Percentiles rank a stretch among this genome's conserved stretches.
Evolutionary conservation across 2,797 vertebrate species (phyloP).

Genomic region (Neopelma chrysocephalum): DNA sequence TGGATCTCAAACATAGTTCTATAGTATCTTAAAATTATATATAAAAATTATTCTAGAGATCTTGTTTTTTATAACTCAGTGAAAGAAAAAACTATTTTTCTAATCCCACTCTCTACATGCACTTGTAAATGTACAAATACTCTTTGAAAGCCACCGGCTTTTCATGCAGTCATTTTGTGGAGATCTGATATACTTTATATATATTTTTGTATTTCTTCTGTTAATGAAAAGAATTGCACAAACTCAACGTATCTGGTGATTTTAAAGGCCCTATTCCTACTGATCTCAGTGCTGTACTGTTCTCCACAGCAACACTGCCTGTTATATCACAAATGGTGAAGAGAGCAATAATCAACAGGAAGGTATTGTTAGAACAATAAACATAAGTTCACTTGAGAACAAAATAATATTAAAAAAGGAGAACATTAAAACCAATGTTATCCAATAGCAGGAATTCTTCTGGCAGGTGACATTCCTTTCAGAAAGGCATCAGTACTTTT

Average conservation of each 20-base stretch:
- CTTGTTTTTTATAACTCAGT: background rate
- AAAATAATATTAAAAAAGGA: background rate
- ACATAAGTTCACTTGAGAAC: background rate
- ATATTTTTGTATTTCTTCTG: background rate
- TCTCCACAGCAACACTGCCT: background rate
- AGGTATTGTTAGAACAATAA: background rate
- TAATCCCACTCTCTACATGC: background rate
- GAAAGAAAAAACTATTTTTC: background rate
- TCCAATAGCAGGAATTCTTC: background rate
- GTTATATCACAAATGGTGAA: background rate
- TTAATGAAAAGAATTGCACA: background rate
- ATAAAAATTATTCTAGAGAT: background rate
- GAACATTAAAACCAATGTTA: background rate
- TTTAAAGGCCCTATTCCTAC: background rate
- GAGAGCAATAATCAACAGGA: background rate
- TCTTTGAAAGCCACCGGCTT: background rate
- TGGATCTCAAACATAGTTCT: background rate
- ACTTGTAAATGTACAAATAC: background rate
- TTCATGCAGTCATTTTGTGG: background rate
- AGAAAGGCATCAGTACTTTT: slow-evolving; percentile 42
- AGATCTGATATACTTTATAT: background rate
- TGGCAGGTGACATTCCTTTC: background rate
- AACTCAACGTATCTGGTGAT: background rate
- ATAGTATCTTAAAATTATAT: background rate
- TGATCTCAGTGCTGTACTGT: background rate